Evolutionary conservation across 2,113 vertebrate genomes (phyloP), one percentile per base, ranked within the genome.

Genomic region (Neodon shergylaensis): DNA sequence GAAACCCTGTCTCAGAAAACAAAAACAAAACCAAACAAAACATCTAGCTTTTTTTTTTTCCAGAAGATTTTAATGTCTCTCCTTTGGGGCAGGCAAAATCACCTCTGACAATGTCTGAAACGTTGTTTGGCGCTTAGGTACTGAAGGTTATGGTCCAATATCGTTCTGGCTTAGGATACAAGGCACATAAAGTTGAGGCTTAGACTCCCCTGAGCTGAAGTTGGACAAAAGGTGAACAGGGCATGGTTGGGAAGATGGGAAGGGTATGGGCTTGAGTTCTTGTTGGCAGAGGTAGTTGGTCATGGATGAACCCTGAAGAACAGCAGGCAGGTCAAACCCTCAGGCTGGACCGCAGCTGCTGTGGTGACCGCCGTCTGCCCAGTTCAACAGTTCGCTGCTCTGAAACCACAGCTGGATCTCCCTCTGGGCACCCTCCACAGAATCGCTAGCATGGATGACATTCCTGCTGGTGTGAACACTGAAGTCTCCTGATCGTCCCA

Each of bases 401-500:
- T 98, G 98, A 97, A 99, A 99, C 99, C 99, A 99, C 97, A 99
- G 98, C 96, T 98, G 96, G 88, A 99, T 99, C 98, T 99, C 99
- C 77, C 98, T 94, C 97, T 98, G 98, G 17, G 99, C 99, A 0
- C 98, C 99, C 86, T 99, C 99, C 96, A 98, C 97, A 0, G 99
- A 99, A 94, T 99, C 99, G 0, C 99, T 99, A 97, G 99, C 99
- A 0, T 99, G 99, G 89, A 99, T 98, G 93, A 99, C 97, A 1
- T 99, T 99, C 98, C 99, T 99, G 99, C 99, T 99, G 97, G 99
- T 98, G 26, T 99, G 99, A 91, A 99, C 21, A 76, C 99, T 99
- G 96, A 99, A 99, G 85, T 99, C 99, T 49, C 99, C 99, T 98
- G 96, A 99, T 98, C 1, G 99, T 99, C 22, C 99, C 99, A 0